Percentiles rank a stretch among this genome's conserved stretches.
These are phyloP conservation scores for Apis mellifera DNA, from an alignment of 1,140 invertebrate species.

Conservation along the genomic window Amel_HAv3.1 CM009943.2:3707001-3707500, in stretches of 20 bases:
- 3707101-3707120: constrained; percentile 62
- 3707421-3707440: too few species aligned
- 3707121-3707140: constrained; percentile 66
- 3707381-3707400: neutral
- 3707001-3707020: constrained; percentile 62
- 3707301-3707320: constrained; percentile 26
- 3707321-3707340: neutral
- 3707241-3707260: constrained; percentile 38
- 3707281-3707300: constrained; percentile 30
- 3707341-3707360: neutral
- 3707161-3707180: too few species aligned
- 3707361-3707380: neutral
- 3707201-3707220: constrained; percentile 56
- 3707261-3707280: constrained; percentile 4
- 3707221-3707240: constrained; percentile 55
- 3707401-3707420: too few species aligned
- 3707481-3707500: too few species aligned
- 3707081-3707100: constrained; percentile 66
- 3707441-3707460: too few species aligned
- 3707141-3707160: constrained; percentile 61
- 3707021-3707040: constrained; percentile 17
- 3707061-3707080: constrained; percentile 58
- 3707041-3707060: constrained; percentile 51
- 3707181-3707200: too few species aligned
- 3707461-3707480: too few species aligned